Conservation (phyloP, 1,140 invertebrate species). For the Calephelis virginiensis region DNA sequence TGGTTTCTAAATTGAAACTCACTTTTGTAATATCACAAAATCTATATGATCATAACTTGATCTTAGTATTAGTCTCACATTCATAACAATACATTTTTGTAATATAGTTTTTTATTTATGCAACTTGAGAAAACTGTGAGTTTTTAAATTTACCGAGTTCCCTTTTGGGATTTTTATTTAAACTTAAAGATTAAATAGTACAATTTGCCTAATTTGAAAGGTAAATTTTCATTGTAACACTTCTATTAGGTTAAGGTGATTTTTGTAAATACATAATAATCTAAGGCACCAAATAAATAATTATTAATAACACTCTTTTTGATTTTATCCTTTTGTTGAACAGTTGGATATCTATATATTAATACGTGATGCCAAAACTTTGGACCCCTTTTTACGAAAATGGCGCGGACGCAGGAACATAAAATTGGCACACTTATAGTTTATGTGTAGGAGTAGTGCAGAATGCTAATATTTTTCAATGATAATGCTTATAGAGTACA, state of each 20-base stretch:
- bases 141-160: constrained; percentile 6
- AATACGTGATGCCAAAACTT: too few relatives aligned
- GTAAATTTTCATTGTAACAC: constrained; percentile 26
- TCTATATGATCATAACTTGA: too few relatives aligned
- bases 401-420: too few relatives aligned
- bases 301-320: constrained; percentile 15
- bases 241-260: constrained; percentile 38
- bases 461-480: too few relatives aligned
- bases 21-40: too few relatives aligned
- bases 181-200: constrained; percentile 20
- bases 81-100: not conserved
- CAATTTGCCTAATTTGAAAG: constrained; percentile 25
- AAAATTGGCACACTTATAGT: too few relatives aligned
- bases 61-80: not conserved
- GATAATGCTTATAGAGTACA: too few relatives aligned
- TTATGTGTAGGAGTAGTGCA: too few relatives aligned
- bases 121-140: not conserved
- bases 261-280: constrained; percentile 42
- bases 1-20: too few relatives aligned
- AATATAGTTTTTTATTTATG: not conserved
- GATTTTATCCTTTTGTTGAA: not conserved
- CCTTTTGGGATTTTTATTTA: constrained; percentile 17
- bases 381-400: too few relatives aligned
- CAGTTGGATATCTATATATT: too few relatives aligned
- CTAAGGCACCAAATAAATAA: constrained; percentile 45